Conservation (phyloP, 2,888 invertebrate genomes). For the Alviniconcha strummeri region DNA sequence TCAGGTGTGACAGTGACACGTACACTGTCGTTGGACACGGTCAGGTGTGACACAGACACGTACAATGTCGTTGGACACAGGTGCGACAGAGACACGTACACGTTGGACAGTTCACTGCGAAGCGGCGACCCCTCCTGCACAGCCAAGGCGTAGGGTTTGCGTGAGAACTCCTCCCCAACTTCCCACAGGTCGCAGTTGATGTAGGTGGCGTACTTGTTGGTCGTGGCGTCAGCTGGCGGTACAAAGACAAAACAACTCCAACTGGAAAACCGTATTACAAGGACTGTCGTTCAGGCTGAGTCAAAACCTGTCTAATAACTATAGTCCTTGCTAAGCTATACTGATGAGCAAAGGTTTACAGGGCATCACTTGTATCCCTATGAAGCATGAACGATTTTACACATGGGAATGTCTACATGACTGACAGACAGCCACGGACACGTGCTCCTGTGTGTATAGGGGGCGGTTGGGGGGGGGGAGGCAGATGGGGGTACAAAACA, state of each 20-base stretch:
- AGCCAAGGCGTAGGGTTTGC: slow-evolving; percentile 97
- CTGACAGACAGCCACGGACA: too few relatives aligned
- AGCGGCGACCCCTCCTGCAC: slow-evolving; percentile 96
- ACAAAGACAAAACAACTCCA: neutral
- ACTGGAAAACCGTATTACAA: neutral
- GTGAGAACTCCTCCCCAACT: slow-evolving; percentile 96
- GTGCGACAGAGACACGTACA: slow-evolving; percentile 79
- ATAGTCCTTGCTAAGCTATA: neutral
- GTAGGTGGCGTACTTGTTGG: slow-evolving; percentile 86
- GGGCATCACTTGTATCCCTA: too few relatives aligned
- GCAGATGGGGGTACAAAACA: too few relatives aligned
- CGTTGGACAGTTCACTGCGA: slow-evolving; percentile 95
- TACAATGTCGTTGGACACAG: too few relatives aligned
- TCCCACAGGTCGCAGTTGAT: slow-evolving; percentile 92
- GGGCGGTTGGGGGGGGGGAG: too few relatives aligned
- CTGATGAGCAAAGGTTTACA: neutral
- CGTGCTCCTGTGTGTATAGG: too few relatives aligned
- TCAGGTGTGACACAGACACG: too few relatives aligned
- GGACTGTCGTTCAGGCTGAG: neutral
- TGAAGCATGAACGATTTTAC: too few relatives aligned
- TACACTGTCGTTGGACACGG: too few relatives aligned
- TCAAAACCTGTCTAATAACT: too few relatives aligned
- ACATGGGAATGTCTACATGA: too few relatives aligned
- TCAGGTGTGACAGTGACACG: too few relatives aligned
- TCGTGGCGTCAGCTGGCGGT: slow-evolving; percentile 88